Base-by-base conservation (phyloP, 2,888 invertebrate species). In the Asteroscopus sphinx region DNA sequence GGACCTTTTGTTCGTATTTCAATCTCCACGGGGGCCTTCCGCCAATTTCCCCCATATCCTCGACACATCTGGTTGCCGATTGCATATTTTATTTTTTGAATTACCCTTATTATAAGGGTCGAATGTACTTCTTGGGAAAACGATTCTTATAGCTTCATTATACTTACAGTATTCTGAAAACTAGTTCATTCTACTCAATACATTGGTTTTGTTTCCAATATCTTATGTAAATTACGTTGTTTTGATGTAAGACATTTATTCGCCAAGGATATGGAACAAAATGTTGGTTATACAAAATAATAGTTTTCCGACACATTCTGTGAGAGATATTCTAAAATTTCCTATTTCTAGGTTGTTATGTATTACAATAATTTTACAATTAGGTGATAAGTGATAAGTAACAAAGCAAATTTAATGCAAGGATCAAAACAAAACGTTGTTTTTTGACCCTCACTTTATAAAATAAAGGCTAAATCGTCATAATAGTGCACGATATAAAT, bases 1-100 rank as follows among this genome's bases (percentile, higher is more conserved):
- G 44, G 12, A 36, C 36, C 64, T 48, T 63, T 69, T 56, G 60
- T 70, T 61, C 67, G 60, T 54, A 51, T 69, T 70, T 71, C 60
- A 66, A 66, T 71, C 61, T 61, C 56, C 47, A 52, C 56, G 36
- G 60, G 42, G 26, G 35, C 51, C 49, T 53, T 54, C 40, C 66
- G 56, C 71, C 71, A 57, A 65, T 71, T 70, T 65, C 26, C 55
- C 52, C 47, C 45, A 70, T 66, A 71, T 57, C 57, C 71, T 54
- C 51, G 57, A 54, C 57, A 52, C 69, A 71, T 61, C 57, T 69
- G 66, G 57, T 44, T 54, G 40, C 45, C 53, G 51, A 65, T 54
- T 48, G 44, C 60, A 66, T 58, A 54, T 61, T 61, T 61, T 70
- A 57, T 57, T 69, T 65, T 70, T 70, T 52, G 40, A 71, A 61